Base-by-base conservation (phyloP, 1,140 invertebrate species). In the Patella vulgata region DNA sequence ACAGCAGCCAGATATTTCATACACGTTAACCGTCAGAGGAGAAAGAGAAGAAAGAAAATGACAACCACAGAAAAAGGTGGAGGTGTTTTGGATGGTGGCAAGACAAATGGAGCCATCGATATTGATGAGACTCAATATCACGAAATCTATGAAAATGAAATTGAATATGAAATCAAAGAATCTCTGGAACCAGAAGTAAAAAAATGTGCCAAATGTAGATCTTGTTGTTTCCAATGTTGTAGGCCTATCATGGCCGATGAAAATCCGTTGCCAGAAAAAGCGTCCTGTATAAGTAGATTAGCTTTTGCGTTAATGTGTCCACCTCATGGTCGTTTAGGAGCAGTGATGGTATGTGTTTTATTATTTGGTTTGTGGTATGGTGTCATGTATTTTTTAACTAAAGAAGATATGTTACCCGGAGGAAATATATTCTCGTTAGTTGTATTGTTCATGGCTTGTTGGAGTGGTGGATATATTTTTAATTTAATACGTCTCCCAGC, bases 401-500 rank as follows among this genome's bases (percentile, higher is more conserved):
- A 91, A 17, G 82, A 89, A 1, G 89, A 91, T 30, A 92, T 91
- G 0, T 89, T 92, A 2, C 81, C 81, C 11, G 92, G 92, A 12
- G 93, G 93, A 3, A 90, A 91, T 67, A 83, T 95, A 3, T 96
- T 93, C 74, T 89, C 89, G 61, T 83, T 96, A 3, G 47, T 83
- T 8, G 53, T 82, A 21, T 88, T 95, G 33, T 89, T 89, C 6
- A 58, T 83, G 2, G 43, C 48, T 5, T 91, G 92, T 1, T 88
- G 93, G 82, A 90, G 95, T 66, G 93, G 90, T 8, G 94, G 93
- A 44, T 92, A 91, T 88, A 81, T 92, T 69, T 83, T 90, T 61
- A 89, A 89, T 27, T 82, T 93, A 30, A 88, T 91, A n/a, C 91
- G 90, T 2, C 83, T 97, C 61, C 95, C 95, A 8, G 89, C 93